Conservation (phyloP, 2,797 vertebrate genomes). For the Ataeniobius toweri region DNA sequence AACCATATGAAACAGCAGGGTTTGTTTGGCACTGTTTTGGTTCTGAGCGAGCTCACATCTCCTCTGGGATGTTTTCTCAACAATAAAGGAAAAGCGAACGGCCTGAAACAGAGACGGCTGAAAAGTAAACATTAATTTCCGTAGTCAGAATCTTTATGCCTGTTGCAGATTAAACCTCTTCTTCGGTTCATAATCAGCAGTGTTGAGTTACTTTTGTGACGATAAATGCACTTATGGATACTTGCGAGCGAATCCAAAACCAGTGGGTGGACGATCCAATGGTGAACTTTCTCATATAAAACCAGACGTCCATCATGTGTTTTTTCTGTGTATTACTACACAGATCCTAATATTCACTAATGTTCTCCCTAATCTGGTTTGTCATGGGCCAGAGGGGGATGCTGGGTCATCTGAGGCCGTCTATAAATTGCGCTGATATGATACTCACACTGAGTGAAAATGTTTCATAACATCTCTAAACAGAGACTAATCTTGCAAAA, state of each 20-base stretch:
- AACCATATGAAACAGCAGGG: slow-evolving; percentile 57
- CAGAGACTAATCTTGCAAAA: slow-evolving; percentile 27
- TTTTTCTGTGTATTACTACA: slow-evolving; percentile 34
- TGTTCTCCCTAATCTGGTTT: slow-evolving; percentile 56
- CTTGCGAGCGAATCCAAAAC: slow-evolving; percentile 33
- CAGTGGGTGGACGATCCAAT: slow-evolving; percentile 55
- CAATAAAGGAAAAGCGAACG: slow-evolving; percentile 49
- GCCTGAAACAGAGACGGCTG: slow-evolving; percentile 68
- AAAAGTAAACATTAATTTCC: slow-evolving; percentile 80
- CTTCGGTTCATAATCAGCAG: slow-evolving; percentile 42
- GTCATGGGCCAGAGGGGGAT: slow-evolving; percentile 49
- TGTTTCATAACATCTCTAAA: slow-evolving; percentile 33
- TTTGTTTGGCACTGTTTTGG: slow-evolving; percentile 43
- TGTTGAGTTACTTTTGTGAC: slow-evolving; percentile 54
- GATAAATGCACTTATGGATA: slow-evolving; percentile 11
- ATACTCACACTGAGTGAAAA: slow-evolving; percentile 38
- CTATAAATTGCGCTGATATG: slow-evolving; percentile 29
- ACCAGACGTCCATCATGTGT: slow-evolving; percentile 22
- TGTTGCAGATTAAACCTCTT: slow-evolving; percentile 70
- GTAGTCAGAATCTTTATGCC: slow-evolving; percentile 66
- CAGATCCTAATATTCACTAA: slow-evolving; percentile 47
- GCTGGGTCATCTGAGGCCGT: slow-evolving; percentile 32
- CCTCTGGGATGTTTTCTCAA: slow-evolving; percentile 71
- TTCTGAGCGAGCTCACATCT: slow-evolving; percentile 58
- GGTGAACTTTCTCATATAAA: slow-evolving; percentile 34